Conservation (phyloP, 2,113 vertebrate genomes). For the Eulacestoma nigropectus region DNA sequence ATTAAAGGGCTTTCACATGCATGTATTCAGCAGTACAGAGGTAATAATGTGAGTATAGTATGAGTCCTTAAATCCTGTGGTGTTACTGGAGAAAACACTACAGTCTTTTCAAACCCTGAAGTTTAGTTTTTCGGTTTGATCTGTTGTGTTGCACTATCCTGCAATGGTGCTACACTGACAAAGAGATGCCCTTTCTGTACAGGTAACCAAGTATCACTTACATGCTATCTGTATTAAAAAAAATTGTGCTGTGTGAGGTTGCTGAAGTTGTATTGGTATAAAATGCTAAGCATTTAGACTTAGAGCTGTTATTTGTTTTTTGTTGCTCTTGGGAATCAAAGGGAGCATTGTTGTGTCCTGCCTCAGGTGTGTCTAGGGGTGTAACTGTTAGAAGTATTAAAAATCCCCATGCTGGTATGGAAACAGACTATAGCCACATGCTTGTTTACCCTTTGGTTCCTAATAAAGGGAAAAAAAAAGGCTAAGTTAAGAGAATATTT, state of each 20-base stretch:
- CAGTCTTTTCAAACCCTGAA: not conserved
- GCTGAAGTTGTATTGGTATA: not conserved
- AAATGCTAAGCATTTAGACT: not conserved
- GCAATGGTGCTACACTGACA: not conserved
- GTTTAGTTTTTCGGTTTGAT: not conserved
- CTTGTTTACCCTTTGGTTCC: no score
- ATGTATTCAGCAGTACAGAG: not conserved
- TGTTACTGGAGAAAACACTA: not conserved
- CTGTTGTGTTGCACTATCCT: not conserved
- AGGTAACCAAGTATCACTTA: not conserved
- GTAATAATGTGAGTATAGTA: fast-evolving
- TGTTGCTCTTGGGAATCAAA: not conserved
- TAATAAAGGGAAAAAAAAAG: no score
- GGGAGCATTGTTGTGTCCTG: not conserved
- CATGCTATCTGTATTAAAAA: not conserved
- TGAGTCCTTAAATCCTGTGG: not conserved
- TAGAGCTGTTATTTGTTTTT: not conserved
- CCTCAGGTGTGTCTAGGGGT: no score
- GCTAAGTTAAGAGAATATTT: no score
- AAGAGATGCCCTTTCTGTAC: not conserved
- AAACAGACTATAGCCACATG: no score
- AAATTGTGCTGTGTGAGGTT: not conserved
- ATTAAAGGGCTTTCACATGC: not conserved
- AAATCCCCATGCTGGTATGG: no score
- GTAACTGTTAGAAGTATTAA: no score